phyloP scores from a whole-genome alignment of 1,140 invertebrate species.

The Dysdera silvatica region DNA sequence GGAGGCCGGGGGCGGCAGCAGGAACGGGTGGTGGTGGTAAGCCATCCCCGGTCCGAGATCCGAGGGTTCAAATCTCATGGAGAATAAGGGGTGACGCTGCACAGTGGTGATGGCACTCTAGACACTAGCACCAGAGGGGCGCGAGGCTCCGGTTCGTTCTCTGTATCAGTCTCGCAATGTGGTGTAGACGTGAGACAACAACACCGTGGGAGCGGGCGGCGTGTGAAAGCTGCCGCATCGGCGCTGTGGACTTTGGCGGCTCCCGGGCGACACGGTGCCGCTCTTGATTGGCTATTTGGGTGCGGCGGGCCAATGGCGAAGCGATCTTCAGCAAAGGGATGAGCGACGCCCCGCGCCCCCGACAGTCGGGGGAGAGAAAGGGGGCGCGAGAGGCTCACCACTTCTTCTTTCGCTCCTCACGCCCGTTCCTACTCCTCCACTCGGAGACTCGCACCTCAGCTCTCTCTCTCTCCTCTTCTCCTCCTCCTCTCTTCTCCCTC shows the following conservation, averaged over 20 bases:
- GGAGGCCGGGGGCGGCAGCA: conserved; percentile 58
- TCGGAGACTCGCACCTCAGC: no score
- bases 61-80: conserved; percentile 35
- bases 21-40: conserved; percentile 52
- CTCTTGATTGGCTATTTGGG: conserved; percentile 31
- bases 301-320: conserved; percentile 25
- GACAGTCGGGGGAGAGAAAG: no score
- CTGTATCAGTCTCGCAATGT: background rate
- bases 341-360: no score
- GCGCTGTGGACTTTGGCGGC: conserved; percentile 22
- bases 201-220: conserved; percentile 11
- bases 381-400: no score
- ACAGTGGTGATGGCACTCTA: background rate
- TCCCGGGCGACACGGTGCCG: conserved; percentile 9
- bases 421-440: no score
- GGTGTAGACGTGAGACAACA: background rate
- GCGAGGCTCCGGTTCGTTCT: no score
- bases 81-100: background rate
- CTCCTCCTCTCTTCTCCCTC: no score
- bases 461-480: no score
- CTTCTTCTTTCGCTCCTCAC: no score
- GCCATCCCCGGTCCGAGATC: conserved; percentile 45
- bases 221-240: conserved; percentile 25
- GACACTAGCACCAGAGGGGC: background rate
- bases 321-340: conserved; percentile 8